Evolutionary conservation across 2,888 invertebrate species (phyloP), one percentile per base, ranked within the genome.

Genomic region (Tenthredo livida): DNA sequence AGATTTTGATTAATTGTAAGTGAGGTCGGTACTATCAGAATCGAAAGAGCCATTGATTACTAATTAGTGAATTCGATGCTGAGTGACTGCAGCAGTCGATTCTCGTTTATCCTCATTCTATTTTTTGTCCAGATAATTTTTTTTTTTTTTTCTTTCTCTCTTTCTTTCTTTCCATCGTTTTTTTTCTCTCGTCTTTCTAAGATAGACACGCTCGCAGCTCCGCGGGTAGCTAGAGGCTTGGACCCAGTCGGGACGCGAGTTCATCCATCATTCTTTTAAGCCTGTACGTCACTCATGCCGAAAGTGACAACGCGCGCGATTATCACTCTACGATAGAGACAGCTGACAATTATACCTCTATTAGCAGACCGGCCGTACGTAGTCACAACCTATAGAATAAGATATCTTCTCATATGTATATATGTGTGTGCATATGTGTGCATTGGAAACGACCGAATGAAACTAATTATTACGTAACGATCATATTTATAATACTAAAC

Each of bases 261-360:
- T 83, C 83, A 83, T 83, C 67, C 83, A 83, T 83, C 83, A 83
- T 83, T 83, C 70, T 61, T 70, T 65, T 47, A 80, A 80, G 61
- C 80, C 61, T 10, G 83, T 73, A 70, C 83, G 83, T 67, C 83
- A 70, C 15, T 83, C 83, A 83, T 67, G 47, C 65, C 47, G 67
- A 83, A 83, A 83, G 65, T 83, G 83, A 83, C 80, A 80, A 80
- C 83, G 67, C 29, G 29, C 83, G 67, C 67, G 83, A 80, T 80
- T 50, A 58, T 37, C 37, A 58, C 78, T 50, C 29, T 10, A 77
- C 50, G 77, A 77, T 77, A 77, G 50, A 50, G 77, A 77, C 77
- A 54, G 50, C 77, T 77, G 77, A 77, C 77, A 77, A 77, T 77
- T 77, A 77, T 77, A 54, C 77, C 77, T 77, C 77, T 77, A 77